These are phyloP conservation scores for Cremastinae sp. DNA, from an alignment of 2,888 invertebrate genomes.

Conservation along the genomic window DNA sequence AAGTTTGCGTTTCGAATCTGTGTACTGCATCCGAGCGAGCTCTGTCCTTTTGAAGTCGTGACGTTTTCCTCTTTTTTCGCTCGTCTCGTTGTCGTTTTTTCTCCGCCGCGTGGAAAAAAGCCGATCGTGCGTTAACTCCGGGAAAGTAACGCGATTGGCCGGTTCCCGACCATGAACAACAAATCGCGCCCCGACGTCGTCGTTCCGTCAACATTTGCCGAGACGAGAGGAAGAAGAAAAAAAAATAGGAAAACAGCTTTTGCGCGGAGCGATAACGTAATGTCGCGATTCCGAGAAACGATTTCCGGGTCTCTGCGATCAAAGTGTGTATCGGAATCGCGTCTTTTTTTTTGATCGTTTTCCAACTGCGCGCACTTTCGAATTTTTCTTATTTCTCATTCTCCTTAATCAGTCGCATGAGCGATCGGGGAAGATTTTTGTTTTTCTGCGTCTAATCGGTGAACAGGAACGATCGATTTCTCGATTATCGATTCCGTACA, in stretches of 20 bases:
- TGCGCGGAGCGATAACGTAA: constrained; percentile 35
- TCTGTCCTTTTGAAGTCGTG: constrained; percentile 51
- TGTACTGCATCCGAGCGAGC: constrained; percentile 15
- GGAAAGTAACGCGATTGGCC: constrained; percentile 61
- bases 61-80: constrained; percentile 31
- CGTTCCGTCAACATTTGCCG: constrained; percentile 59
- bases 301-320: constrained; percentile 10
- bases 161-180: constrained; percentile 56
- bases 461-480: constrained; percentile 20
- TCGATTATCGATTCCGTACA: constrained; percentile 59
- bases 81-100: background rate
- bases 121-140: constrained; percentile 38
- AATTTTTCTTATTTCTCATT: no score
- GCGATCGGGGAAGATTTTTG: no score
- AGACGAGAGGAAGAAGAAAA: background rate
- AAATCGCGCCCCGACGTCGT: constrained; percentile 32
- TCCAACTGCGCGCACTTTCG: background rate
- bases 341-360: background rate
- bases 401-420: no score
- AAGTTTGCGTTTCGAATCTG: constrained; percentile 3
- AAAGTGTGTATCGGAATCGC: background rate
- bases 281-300: constrained; percentile 36
- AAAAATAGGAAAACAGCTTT: background rate
- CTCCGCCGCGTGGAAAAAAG: background rate
- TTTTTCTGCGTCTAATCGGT: no score